phyloP scores from a whole-genome alignment of 1,140 invertebrate genomes.

The Lepidurus packardi region DNA sequence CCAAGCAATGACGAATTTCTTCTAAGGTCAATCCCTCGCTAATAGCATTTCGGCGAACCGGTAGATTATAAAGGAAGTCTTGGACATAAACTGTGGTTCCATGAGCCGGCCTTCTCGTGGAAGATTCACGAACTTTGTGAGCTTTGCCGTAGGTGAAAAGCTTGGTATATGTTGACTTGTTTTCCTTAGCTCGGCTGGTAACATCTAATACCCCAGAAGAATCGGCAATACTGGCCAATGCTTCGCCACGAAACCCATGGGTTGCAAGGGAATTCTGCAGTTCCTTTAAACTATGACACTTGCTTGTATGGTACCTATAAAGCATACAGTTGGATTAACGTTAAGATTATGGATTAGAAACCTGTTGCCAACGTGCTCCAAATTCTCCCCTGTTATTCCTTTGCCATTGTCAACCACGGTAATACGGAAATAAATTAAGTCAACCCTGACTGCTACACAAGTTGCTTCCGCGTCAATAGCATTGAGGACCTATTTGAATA shows the following conservation, averaged over 20 bases:
- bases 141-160: background rate
- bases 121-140: background rate
- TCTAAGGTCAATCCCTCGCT: constrained; percentile 53
- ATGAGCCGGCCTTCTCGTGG: constrained; percentile 47
- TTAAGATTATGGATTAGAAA: constrained; percentile 35
- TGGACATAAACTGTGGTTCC: constrained; percentile 60
- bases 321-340: background rate
- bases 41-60: constrained; percentile 54
- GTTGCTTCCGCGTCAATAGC: background rate
- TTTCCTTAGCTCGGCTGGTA: constrained; percentile 45
- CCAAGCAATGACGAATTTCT: constrained; percentile 50
- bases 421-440: constrained; percentile 47
- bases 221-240: constrained; percentile 55
- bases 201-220: constrained; percentile 53
- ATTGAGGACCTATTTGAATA: background rate
- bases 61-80: constrained; percentile 56
- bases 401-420: constrained; percentile 62
- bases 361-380: constrained; percentile 52
- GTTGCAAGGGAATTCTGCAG: background rate
- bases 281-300: background rate
- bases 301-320: background rate
- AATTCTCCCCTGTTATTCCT: constrained; percentile 51
- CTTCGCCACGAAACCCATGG: constrained; percentile 60
- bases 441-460: background rate
- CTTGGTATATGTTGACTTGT: background rate